Base-by-base conservation (phyloP, 1,140 invertebrate genomes). In the Trigoniulus corallinus region DNA sequence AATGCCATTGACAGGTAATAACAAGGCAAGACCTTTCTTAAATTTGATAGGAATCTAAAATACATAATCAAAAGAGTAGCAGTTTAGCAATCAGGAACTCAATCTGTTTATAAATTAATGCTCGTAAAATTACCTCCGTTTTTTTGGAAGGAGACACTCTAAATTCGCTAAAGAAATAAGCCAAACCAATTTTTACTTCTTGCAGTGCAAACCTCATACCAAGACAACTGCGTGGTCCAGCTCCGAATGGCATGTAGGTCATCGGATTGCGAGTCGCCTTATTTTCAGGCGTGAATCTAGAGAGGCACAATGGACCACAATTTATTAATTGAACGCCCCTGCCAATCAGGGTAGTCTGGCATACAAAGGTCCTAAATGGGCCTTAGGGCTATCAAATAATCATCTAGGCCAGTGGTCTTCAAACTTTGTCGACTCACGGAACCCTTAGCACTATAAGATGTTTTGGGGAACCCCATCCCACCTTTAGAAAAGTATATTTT, bases 171-270 rank as follows among this genome's bases (percentile, higher is more conserved):
- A 54, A 26, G 7, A 51, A 18, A 15, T 54, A 25, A 1, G 55
- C 57, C 1, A 59, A 27, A 18, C 55, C 64, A 22, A 72, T 57
- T 54, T 72, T 73, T 0, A 71, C 60, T 55, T 73, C 66, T 51
- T 74, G 53, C 43, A 67, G 53, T 1, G 70, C 74, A 53, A 78
- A 70, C 22, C 69, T 61, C 69, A 67, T 67, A 66, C 75, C 77
- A 43, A 79, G 72, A 58, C 78, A 81, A 57, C 68, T 74, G 22
- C 77, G 64, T 0, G 73, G 74, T 23, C 76, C 76, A 23, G 59
- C 54, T 21, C 76, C 75, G 58, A 78, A 78, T 0, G 76, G 71
- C 42, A 76, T 53, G 57, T 66, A 81, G 1, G 68, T 58, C 54
- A 68, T 71, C 0, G 67, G 64, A 25, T 66, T 60, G 23, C 65